Percentiles rank a stretch among this genome's conserved stretches.
Evolutionary conservation across 1,140 invertebrate genomes (phyloP).

Genomic region (Zelostemma sp.): DNA sequence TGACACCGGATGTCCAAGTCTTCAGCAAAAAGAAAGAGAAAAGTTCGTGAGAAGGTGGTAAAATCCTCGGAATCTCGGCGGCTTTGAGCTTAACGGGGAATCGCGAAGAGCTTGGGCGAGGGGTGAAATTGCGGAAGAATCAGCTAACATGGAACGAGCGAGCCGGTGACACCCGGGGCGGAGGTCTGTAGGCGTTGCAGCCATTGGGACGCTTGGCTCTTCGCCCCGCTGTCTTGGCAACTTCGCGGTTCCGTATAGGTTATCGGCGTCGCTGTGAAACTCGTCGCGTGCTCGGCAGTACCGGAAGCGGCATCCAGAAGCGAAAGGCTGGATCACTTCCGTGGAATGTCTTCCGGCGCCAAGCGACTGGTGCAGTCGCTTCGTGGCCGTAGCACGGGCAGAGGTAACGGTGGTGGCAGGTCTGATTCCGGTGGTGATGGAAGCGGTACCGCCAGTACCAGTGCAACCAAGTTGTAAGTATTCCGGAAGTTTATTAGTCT

Average conservation of each 20-base stretch:
- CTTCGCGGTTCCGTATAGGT: conserved; percentile 1
- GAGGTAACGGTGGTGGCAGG: conserved; percentile 58
- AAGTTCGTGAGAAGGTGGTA: not conserved
- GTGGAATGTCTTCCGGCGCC: conserved; percentile 74
- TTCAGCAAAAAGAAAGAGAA: too few relatives aligned
- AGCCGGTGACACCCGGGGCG: conserved; percentile 49
- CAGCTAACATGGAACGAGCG: conserved; percentile 30
- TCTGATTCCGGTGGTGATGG: conserved; percentile 65
- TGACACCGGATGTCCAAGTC: not conserved
- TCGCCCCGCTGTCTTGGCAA: not conserved
- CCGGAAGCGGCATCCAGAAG: conserved; percentile 31
- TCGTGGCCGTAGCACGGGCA: conserved; percentile 69
- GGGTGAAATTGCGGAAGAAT: not conserved
- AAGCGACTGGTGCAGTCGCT: conserved; percentile 79
- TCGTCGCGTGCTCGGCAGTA: conserved; percentile 6
- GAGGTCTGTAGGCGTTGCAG: conserved; percentile 31
- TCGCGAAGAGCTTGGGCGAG: not conserved
- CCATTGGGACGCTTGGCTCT: conserved; percentile 6
- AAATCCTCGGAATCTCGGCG: not conserved
- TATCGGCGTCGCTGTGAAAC: not conserved
- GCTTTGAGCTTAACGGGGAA: not conserved
- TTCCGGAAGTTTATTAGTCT: not conserved
- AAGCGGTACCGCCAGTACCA: conserved; percentile 68
- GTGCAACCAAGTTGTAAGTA: conserved; percentile 59
- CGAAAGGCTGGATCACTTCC: conserved; percentile 68